Evolutionary conservation across 2,888 invertebrate genomes (phyloP), one percentile per base, ranked within the genome.

Genomic region (Drosophila subquinaria): DNA sequence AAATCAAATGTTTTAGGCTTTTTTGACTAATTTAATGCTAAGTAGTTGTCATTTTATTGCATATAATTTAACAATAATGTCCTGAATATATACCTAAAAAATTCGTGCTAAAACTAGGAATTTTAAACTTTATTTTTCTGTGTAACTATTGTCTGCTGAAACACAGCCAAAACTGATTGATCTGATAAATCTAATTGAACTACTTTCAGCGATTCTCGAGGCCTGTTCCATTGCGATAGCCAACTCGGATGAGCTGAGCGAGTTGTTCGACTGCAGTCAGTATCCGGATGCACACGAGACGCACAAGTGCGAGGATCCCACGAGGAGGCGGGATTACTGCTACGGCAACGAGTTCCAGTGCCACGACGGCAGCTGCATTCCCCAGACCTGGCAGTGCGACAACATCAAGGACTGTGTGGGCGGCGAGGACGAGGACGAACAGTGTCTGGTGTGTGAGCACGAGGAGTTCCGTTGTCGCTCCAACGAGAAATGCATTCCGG

Each of bases 171-270:
- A 27, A 27, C 27, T 27, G 5, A 6, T 27, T 27, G 27, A 27
- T 27, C 27, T 30, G 30, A 6, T 27, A 0, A 5, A 27, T 27
- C n/a, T 8, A 8, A 30, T 30, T 30, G 30, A 23, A 11, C 20
- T 11, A 0, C 13, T 52, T 33, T 17, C 10, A 95, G 95, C 95
- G 38, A 94, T 95, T 47, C 92, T 94, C 33, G 95, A 95, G 78
- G 93, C 93, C 67, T 95, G 95, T 79, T 94, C 94, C 4, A 94
- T 94, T 17, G 92, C 94, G 56, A 94, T 95, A 52, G 94, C 95
- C 3, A 93, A 93, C 20, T 94, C 94, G 36, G 92, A 94, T 66
- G 90, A 93, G 40, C 90, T 95, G 36, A 93, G 93, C 0, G 92
- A 94, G 6, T 94, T 94, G 23, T 95, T 95, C 86, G 93, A 94